Conservation (phyloP, 2,888 invertebrate species). For the Phasia obesa region DNA sequence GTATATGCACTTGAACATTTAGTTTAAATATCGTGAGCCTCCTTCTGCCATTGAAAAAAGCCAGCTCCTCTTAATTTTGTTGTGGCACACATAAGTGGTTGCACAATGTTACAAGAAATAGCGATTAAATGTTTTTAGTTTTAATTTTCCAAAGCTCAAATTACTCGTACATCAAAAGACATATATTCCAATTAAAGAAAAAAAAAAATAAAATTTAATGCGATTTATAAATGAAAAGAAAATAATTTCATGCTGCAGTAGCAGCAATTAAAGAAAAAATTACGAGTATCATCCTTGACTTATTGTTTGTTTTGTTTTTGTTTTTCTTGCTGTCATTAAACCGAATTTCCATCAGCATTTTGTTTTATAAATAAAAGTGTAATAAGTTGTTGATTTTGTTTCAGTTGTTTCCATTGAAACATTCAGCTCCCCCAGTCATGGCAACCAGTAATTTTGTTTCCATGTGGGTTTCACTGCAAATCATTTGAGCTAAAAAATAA, state of each 20-base stretch:
- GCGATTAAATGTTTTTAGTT: slow-evolving; percentile 5
- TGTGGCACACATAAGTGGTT: not conserved
- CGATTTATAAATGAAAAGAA: not conserved
- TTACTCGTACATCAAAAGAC: slow-evolving; percentile 14
- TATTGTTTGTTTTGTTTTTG: not conserved
- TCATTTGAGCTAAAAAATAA: slow-evolving; percentile 18
- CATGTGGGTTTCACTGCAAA: slow-evolving; percentile 3
- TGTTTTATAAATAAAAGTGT: slow-evolving; percentile 10
- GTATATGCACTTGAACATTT: not conserved
- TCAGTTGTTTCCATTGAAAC: slow-evolving; percentile 27
- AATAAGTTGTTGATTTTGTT: slow-evolving; percentile 44
- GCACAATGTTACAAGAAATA: not conserved
- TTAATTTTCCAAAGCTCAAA: slow-evolving; percentile 25
- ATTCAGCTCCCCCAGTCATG: not conserved
- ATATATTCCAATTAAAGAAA: slow-evolving; percentile 33
- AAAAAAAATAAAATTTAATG: slow-evolving; percentile 4
- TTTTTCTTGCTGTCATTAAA: slow-evolving; percentile 2
- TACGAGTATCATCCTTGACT: slow-evolving; percentile 13
- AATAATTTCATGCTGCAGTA: not conserved
- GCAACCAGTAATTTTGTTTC: slow-evolving; percentile 1
- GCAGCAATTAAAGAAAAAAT: too few relatives aligned
- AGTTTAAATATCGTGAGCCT: not conserved
- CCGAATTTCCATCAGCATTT: slow-evolving; percentile 18
- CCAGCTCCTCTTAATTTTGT: not conserved
- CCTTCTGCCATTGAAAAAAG: not conserved